These are phyloP conservation scores for Vimba vimba DNA, from an alignment of 2,113 vertebrate species.

Conservation along the genomic window DNA sequence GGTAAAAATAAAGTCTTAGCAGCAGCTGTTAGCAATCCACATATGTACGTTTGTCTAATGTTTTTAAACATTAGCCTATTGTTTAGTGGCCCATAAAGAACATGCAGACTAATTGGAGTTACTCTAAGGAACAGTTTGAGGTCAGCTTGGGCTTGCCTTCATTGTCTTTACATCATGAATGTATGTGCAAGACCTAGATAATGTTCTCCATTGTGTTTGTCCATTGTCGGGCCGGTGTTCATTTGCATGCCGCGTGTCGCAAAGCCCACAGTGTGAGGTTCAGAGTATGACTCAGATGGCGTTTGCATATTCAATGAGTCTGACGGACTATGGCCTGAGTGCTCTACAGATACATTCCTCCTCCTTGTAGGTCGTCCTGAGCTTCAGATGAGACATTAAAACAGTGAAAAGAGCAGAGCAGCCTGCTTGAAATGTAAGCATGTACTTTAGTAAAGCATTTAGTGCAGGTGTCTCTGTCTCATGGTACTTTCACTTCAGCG, in stretches of 20 bases:
- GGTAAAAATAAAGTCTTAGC: slow-evolving; percentile 24
- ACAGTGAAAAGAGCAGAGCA: not conserved
- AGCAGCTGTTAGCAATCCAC: not conserved
- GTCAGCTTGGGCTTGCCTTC: not conserved
- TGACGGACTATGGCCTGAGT: slow-evolving; percentile 24
- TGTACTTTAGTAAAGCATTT: not conserved
- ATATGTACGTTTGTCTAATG: slow-evolving; percentile 7
- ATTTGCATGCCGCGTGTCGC: slow-evolving; percentile 56
- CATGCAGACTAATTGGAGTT: not conserved
- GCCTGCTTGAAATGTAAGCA: slow-evolving; percentile 2
- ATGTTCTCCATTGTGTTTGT: slow-evolving; percentile 31
- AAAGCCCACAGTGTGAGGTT: slow-evolving; percentile 18
- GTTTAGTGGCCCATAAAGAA: not conserved
- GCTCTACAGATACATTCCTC: slow-evolving; percentile 9
- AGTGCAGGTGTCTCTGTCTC: not conserved
- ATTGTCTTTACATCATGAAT: not conserved
- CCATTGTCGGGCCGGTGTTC: slow-evolving; percentile 48
- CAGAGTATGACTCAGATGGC: slow-evolving; percentile 46
- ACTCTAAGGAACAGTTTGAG: not conserved
- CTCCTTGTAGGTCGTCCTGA: not conserved
- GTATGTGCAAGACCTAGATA: slow-evolving; percentile 6
- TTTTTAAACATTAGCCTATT: not conserved
- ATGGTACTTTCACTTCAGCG: slow-evolving; percentile 23
- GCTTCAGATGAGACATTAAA: not conserved
- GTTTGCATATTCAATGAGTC: slow-evolving; percentile 57